These are phyloP conservation scores for Cheilosia soror DNA, from an alignment of 2,888 invertebrate genomes.

Conservation along the genomic window DNA sequence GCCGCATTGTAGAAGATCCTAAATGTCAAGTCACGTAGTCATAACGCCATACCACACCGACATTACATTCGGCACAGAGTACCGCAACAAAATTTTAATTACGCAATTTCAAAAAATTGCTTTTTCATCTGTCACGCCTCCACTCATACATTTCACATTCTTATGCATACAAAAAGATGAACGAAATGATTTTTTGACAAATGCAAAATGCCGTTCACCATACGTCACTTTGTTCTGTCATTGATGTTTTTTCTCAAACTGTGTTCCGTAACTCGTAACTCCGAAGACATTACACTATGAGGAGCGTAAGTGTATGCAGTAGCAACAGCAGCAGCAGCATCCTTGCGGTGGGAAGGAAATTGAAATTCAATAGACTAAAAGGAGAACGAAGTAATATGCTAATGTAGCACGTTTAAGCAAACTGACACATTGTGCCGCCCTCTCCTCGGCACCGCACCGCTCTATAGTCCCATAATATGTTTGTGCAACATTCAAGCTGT, in stretches of 20 bases:
- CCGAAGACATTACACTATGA: slow-evolving; percentile 19
- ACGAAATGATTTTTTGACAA: slow-evolving; percentile 63
- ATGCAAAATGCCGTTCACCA: slow-evolving; percentile 40
- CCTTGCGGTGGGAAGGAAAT: slow-evolving; percentile 51
- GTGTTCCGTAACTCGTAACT: slow-evolving; percentile 16
- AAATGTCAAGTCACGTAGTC: slow-evolving; percentile 63
- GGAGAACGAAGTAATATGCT: slow-evolving; percentile 70
- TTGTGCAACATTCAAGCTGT: slow-evolving; percentile 60
- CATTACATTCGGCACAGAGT: slow-evolving; percentile 16
- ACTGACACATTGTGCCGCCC: slow-evolving; percentile 50
- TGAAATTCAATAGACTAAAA: slow-evolving; percentile 71
- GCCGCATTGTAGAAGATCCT: slow-evolving; percentile 21
- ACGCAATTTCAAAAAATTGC: slow-evolving; percentile 40
- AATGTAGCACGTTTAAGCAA: slow-evolving; percentile 65
- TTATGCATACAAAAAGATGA: slow-evolving; percentile 36
- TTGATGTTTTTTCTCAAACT: slow-evolving; percentile 24
- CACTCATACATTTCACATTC: neutral
- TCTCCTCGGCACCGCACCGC: slow-evolving; percentile 7
- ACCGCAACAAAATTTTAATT: slow-evolving; percentile 65
- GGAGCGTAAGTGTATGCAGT: slow-evolving; percentile 11
- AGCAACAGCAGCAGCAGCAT: slow-evolving; percentile 30
- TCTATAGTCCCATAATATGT: slow-evolving; percentile 52
- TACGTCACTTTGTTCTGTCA: slow-evolving; percentile 46
- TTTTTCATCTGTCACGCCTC: neutral
- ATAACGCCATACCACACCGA: neutral